Conservation (phyloP, 2,113 vertebrate species). For the Chelonoidis abingdonii region DNA sequence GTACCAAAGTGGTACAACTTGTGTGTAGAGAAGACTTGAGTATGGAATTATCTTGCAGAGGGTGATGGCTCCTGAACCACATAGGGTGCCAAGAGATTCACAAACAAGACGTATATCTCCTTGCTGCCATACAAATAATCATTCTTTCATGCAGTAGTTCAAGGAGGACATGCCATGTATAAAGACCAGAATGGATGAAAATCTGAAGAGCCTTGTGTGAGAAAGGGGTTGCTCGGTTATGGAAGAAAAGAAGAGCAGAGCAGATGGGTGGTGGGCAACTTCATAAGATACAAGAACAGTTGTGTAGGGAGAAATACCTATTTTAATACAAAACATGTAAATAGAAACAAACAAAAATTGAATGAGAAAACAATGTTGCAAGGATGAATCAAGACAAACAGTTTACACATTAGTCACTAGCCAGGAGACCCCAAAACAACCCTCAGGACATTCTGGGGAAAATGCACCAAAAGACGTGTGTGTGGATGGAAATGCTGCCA, state of each 20-base stretch:
- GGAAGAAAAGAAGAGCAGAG: not conserved
- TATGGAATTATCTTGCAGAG: not conserved
- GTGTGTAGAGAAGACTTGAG: not conserved
- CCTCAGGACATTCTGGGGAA: not conserved
- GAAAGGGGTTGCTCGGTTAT: not conserved
- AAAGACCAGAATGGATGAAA: not conserved
- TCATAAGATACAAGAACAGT: not conserved
- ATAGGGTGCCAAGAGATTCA: not conserved
- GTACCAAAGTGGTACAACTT: not conserved
- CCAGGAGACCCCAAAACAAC: not conserved
- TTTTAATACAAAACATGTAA: not conserved
- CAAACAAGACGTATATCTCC: not conserved
- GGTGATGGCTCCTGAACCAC: not conserved
- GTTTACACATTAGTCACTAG: slow-evolving; percentile 24
- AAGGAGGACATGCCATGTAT: not conserved
- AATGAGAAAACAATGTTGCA: slow-evolving; percentile 26
- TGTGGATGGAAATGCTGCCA: slow-evolving; percentile 28
- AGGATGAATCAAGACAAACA: slow-evolving; percentile 16
- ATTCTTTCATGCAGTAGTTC: not conserved
- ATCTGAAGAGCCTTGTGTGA: not conserved
- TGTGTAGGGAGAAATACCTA: not conserved
- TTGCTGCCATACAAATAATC: not conserved
- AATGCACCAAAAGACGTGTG: not conserved
- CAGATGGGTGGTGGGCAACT: not conserved
- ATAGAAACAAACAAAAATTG: slow-evolving; percentile 8